Conservation (phyloP, 92 coral and sea anemone genomes). For the Bergia puertoricense region DNA sequence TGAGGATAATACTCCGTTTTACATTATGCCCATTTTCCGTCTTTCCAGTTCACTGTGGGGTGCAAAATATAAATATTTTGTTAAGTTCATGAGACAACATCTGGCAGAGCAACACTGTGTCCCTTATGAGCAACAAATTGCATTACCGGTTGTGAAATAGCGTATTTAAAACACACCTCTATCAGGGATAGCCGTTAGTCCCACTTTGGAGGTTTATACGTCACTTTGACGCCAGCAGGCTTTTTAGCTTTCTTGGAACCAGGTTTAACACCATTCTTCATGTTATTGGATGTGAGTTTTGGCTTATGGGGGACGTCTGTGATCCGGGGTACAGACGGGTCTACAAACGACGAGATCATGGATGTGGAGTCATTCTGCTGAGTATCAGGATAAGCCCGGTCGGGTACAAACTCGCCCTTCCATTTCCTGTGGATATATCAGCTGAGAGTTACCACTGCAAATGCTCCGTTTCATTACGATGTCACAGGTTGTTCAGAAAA, state of each 20-base stretch:
- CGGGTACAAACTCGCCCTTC: conserved; percentile 98
- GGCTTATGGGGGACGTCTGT: conserved; percentile 97
- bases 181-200: conserved; percentile 44
- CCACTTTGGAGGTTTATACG: conserved; percentile 94
- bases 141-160: background rate
- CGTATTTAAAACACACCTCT: background rate
- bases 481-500: background rate
- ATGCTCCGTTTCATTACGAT: background rate
- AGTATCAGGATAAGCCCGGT: conserved; percentile 58
- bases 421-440: conserved; percentile 57
- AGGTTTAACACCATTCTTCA: conserved; percentile 57
- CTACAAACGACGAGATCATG: conserved; percentile 82
- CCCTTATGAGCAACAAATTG: background rate
- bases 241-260: conserved; percentile 68
- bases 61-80: background rate
- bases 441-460: background rate
- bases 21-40: no score
- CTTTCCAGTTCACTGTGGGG: background rate
- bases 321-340: conserved; percentile 90
- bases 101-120: no score
- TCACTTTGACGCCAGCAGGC: conserved; percentile 88
- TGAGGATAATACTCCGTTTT: background rate
- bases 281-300: conserved; percentile 29
- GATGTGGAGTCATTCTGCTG: conserved; percentile 67
- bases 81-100: no score